A percentile compares a stretch with the other conserved stretches of the same genome.
Evolutionary conservation across 2,113 vertebrate genomes (phyloP).

Genomic region (Platichthys flesus): DNA sequence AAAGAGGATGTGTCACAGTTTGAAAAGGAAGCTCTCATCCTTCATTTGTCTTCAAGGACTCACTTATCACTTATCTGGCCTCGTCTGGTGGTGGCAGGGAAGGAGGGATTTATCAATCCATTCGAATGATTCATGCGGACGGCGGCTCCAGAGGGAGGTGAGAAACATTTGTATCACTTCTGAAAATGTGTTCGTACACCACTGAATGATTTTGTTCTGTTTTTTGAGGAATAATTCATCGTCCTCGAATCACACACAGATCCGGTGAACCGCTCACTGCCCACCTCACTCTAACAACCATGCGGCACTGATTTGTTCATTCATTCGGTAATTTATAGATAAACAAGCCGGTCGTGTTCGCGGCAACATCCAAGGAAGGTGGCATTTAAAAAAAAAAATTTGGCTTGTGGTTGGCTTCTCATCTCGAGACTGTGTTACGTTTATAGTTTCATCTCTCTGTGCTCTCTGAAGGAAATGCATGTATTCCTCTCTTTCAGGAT

Average conservation of each 20-base stretch:
- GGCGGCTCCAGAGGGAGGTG: background rate
- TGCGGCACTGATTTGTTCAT: background rate
- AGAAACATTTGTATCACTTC: background rate
- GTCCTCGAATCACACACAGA: slow-evolving; percentile 6
- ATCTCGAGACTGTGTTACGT: background rate
- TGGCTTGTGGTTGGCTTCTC: background rate
- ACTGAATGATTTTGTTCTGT: slow-evolving; percentile 12
- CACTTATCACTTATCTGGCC: background rate
- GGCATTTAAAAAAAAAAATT: background rate
- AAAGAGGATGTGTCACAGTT: background rate
- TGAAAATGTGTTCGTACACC: background rate
- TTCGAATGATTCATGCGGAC: background rate
- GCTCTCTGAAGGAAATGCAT: too few species aligned
- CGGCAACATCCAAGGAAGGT: background rate
- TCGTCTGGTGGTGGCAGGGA: background rate
- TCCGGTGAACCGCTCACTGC: background rate
- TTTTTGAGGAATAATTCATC: slow-evolving; percentile 3
- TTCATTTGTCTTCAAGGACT: background rate
- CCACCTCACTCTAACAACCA: background rate
- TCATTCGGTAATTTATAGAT: background rate
- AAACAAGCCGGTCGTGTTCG: background rate
- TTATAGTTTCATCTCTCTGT: background rate
- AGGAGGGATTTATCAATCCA: background rate
- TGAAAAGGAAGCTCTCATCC: background rate
- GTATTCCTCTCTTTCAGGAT: background rate